These are phyloP conservation scores for Lycaena phlaeas DNA, from an alignment of 2,888 invertebrate genomes.

Conservation along the genomic window DNA sequence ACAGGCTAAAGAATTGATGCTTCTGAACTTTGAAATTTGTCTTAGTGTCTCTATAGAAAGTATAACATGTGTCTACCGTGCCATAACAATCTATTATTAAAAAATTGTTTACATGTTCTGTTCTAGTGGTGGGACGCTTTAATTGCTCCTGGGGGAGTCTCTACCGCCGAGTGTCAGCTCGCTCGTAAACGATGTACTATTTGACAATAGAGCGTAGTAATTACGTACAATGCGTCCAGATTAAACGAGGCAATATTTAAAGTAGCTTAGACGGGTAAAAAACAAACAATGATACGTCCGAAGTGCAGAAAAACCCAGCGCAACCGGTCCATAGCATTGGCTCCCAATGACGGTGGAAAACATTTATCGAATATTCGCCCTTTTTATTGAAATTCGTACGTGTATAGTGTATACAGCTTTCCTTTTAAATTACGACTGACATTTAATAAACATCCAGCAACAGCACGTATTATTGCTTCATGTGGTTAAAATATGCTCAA, in stretches of 20 bases:
- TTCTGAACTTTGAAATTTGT: too few relatives aligned
- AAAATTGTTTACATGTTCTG: too few relatives aligned
- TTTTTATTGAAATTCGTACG: conserved; percentile 24
- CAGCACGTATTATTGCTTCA: background rate
- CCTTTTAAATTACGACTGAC: conserved; percentile 3
- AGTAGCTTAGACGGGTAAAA: too few relatives aligned
- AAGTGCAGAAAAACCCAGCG: conserved; percentile 40
- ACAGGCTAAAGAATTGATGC: too few relatives aligned
- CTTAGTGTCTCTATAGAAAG: too few relatives aligned
- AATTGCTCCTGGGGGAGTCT: too few relatives aligned
- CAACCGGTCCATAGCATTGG: too few relatives aligned
- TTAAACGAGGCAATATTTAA: too few relatives aligned
- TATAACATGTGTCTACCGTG: too few relatives aligned
- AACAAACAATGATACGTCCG: conserved; percentile 22
- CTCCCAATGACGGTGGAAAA: conserved; percentile 37
- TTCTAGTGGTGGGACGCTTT: too few relatives aligned
- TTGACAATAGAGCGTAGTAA: background rate
- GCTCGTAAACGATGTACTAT: background rate
- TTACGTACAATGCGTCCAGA: background rate
- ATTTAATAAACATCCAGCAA: background rate
- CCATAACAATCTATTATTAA: too few relatives aligned
- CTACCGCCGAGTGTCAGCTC: too few relatives aligned
- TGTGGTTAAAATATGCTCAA: background rate
- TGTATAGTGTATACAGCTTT: conserved; percentile 2
- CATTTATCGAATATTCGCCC: conserved; percentile 41